A percentile compares a stretch with the other conserved stretches of the same genome.
phyloP scores from a whole-genome alignment of 2,888 invertebrate species.

The Drosophila antonietae region DNA sequence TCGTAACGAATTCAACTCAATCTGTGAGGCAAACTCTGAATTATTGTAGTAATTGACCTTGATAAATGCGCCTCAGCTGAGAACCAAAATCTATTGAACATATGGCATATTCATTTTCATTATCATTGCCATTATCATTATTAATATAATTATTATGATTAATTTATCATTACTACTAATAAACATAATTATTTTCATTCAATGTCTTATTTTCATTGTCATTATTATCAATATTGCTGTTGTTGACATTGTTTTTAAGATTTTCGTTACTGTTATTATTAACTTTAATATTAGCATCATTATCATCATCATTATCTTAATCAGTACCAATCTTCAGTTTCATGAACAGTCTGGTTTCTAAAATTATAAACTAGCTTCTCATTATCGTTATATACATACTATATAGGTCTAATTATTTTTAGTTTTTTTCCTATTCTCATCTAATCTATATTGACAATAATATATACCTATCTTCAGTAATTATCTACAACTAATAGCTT shows the following conservation, averaged over 20 bases:
- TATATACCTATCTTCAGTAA: background rate
- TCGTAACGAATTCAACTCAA: background rate
- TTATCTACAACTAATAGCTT: background rate
- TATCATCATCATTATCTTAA: background rate
- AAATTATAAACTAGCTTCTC: background rate
- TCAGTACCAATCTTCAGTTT: background rate
- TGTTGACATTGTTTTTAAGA: no score
- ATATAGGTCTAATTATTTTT: background rate
- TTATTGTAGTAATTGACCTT: background rate
- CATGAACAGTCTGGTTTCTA: background rate
- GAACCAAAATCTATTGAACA: no score
- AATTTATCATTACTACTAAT: accelerated
- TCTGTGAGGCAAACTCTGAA: no score
- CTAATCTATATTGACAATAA: background rate
- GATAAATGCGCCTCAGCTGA: no score
- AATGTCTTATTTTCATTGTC: no score
- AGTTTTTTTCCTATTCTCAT: background rate
- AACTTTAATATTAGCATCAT: background rate
- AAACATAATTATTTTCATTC: no score
- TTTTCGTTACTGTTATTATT: background rate
- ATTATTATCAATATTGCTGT: background rate
- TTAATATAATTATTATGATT: background rate
- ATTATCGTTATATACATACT: background rate
- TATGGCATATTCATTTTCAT: background rate
- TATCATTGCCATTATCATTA: background rate